Base-by-base conservation (phyloP, 2,888 invertebrate genomes). In the Dinocampus coccinellae region DNA sequence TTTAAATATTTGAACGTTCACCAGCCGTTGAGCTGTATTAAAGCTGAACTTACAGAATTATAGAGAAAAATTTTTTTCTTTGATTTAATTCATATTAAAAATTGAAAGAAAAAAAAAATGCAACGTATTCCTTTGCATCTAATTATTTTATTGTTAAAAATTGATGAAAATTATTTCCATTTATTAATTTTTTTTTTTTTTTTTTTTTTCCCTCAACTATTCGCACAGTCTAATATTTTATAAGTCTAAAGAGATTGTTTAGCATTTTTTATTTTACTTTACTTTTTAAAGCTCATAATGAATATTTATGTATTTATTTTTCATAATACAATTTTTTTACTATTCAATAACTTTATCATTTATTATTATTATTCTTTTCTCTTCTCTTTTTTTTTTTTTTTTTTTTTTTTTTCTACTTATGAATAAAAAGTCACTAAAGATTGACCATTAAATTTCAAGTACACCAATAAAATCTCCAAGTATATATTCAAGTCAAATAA, bases 191-290 rank as follows among this genome's bases (percentile, higher is more conserved):
- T n/a, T n/a, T n/a, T n/a, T 22, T n/a, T 22, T 57, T 26, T 7
- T 6, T 26, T 26, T 26, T 47, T 47, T 6, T 13, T 26, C 11
- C 57, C 24, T 26, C 26, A 26, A n/a, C 57, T 26, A 57, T 26
- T 57, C n/a, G 57, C 57, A 55, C 53, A 24, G 57, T 24, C 57
- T 57, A 57, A 29, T 57, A 26, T 57, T 13, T 13, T 29, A 26
- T 13, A 57, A 4, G 26, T 57, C 57, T 57, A 57, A 29, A 3
- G 29, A 57, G 57, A 57, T 57, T 57, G 57, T 57, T 57, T 26
- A 57, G 57, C 57, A 26, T 26, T 29, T 26, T 26, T 24, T 57
- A 29, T 57, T 57, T 13, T 22, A 26, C 13, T 22, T 57, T 57
- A n/a, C 24, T 16, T n/a, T 16, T 16, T 47, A 16, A 47, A 47